phyloP scores from a whole-genome alignment of 2,888 invertebrate species.

The Hesperia comma region DNA sequence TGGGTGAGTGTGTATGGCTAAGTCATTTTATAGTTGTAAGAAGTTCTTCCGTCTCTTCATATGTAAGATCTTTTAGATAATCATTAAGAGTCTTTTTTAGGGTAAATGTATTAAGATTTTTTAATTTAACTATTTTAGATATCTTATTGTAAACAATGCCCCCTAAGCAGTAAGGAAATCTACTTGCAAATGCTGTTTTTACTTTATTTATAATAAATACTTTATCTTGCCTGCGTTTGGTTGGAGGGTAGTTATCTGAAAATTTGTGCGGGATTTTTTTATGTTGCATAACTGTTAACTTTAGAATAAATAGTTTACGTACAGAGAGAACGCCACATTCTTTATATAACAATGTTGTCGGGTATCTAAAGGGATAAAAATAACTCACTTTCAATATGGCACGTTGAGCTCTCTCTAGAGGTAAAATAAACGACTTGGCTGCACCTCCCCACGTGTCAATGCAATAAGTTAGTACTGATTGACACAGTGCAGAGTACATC shows the following conservation, averaged over 20 bases:
- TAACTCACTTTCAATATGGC: not conserved
- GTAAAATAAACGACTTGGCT: not conserved
- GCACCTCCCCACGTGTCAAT: constrained; percentile 2
- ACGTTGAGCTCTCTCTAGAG: not conserved
- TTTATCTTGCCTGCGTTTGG: constrained; percentile 3
- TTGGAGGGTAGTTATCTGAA: not conserved
- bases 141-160: too few relatives aligned
- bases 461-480: not conserved
- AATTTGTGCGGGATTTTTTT: not conserved
- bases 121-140: too few relatives aligned
- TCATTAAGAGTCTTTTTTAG: too few relatives aligned
- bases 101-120: too few relatives aligned
- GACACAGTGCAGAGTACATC: constrained; percentile 2
- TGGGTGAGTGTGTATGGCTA: too few relatives aligned
- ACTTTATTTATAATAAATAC: not conserved
- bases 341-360: not conserved
- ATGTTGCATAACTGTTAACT: not conserved
- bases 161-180: too few relatives aligned
- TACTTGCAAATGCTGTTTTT: too few relatives aligned
- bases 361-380: not conserved
- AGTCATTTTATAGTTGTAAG: too few relatives aligned
- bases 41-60: not conserved
- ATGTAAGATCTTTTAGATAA: not conserved
- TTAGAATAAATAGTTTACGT: not conserved
- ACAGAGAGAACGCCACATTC: not conserved